Conservation (phyloP, 2,113 vertebrate species). For the Paramormyrops kingsleyae region DNA sequence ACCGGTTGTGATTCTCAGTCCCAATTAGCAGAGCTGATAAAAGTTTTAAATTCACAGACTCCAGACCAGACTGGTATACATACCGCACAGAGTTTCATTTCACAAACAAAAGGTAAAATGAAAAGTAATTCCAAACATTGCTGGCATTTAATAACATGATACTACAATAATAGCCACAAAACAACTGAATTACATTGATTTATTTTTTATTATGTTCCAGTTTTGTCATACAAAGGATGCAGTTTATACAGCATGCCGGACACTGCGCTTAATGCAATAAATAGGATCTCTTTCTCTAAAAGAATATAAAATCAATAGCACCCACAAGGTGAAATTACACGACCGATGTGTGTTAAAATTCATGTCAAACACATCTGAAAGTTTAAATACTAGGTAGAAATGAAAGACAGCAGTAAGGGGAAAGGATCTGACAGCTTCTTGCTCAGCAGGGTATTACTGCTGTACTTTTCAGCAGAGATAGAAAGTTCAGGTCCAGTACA, state of each 20-base stretch:
- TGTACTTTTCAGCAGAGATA: not conserved
- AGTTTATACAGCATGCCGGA: slow-evolving; percentile 33
- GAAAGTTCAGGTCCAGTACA: not conserved
- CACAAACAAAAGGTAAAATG: not conserved
- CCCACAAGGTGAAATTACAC: slow-evolving; percentile 61
- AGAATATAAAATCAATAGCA: slow-evolving; percentile 64
- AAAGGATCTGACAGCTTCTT: not conserved
- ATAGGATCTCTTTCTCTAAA: slow-evolving; percentile 73
- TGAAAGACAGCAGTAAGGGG: not conserved
- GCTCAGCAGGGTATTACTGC: not conserved
- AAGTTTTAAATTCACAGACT: not conserved
- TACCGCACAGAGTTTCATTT: not conserved
- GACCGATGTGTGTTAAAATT: slow-evolving; percentile 43
- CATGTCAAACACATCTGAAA: slow-evolving; percentile 35
- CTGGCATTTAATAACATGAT: not conserved
- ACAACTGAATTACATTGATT: not conserved
- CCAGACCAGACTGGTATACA: not conserved
- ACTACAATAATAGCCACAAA: not conserved
- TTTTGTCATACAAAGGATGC: slow-evolving; percentile 30
- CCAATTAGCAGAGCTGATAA: not conserved
- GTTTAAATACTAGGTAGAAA: slow-evolving; percentile 1
- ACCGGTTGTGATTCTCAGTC: not conserved
- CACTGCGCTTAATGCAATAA: slow-evolving; percentile 43
- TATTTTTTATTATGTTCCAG: not conserved
- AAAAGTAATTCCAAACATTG: not conserved